Conservation (phyloP, 2,797 vertebrate species). For the Arnoldichthys spilopterus region DNA sequence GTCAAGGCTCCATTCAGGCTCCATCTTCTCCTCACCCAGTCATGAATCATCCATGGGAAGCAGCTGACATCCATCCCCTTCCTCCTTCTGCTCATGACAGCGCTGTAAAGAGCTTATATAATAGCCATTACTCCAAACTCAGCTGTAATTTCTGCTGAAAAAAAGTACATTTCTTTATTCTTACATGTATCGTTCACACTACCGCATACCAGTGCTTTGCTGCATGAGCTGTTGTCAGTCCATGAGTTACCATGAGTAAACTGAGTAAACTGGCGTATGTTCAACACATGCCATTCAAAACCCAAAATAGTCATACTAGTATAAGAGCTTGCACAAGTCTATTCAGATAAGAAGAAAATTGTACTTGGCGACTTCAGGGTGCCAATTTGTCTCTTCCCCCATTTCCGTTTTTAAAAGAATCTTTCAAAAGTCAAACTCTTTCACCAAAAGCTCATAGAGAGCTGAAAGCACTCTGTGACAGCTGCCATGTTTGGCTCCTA, state of each 20-base stretch:
- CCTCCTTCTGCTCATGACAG: conserved; percentile 14
- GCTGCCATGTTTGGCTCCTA: conserved; percentile 37
- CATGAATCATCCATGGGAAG: conserved; percentile 26
- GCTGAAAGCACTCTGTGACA: conserved; percentile 49
- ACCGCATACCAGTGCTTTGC: neutral
- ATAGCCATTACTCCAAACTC: conserved; percentile 1
- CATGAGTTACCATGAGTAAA: neutral
- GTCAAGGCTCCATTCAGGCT: conserved; percentile 17
- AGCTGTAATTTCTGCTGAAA: neutral
- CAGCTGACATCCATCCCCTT: conserved; percentile 30
- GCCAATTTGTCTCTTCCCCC: neutral
- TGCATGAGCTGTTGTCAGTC: neutral
- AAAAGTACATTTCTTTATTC: neutral
- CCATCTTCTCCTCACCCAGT: conserved; percentile 18
- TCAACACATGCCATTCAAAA: too few species aligned
- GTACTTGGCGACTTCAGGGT: too few species aligned
- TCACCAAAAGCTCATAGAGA: conserved; percentile 49
- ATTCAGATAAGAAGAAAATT: too few species aligned
- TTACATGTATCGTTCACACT: neutral
- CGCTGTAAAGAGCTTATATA: conserved; percentile 14
- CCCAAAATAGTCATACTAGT: too few species aligned
- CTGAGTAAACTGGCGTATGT: too few species aligned
- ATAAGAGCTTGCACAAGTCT: too few species aligned
- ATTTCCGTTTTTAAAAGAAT: neutral
- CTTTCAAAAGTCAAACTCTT: conserved; percentile 6